A percentile compares a stretch with the other conserved stretches of the same genome.
phyloP scores from a whole-genome alignment of 2,113 vertebrate species.

The Gadus chalcogrammus region DNA sequence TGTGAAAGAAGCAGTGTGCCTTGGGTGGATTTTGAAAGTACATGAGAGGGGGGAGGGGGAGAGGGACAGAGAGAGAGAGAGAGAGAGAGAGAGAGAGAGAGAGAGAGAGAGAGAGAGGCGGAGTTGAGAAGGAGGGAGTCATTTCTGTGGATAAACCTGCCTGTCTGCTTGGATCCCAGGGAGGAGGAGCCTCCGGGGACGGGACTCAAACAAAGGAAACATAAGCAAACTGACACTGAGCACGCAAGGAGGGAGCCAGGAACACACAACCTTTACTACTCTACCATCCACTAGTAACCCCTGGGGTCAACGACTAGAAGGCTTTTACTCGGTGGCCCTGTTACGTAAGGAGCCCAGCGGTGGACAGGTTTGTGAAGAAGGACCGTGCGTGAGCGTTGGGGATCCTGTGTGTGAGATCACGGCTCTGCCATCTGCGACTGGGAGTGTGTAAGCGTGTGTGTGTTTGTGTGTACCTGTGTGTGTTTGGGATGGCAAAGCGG shows the following conservation, averaged over 20 bases:
- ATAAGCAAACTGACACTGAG: slow-evolving; percentile 53
- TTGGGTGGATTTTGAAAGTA: slow-evolving; percentile 5
- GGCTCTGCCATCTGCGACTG: slow-evolving; percentile 25
- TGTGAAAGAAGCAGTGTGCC: slow-evolving; percentile 4
- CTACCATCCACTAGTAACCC: slow-evolving; percentile 14
- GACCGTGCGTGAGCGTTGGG: background rate
- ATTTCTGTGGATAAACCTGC: slow-evolving; percentile 61
- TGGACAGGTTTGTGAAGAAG: background rate
- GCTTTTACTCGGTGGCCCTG: background rate
- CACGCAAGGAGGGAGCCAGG: slow-evolving; percentile 16
- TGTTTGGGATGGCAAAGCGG: slow-evolving; percentile 62
- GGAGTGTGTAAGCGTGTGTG: slow-evolving; percentile 20
- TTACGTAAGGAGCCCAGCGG: background rate
- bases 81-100: slow-evolving; percentile 27
- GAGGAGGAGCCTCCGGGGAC: slow-evolving; percentile 68
- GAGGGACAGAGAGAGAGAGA: slow-evolving; percentile 1
- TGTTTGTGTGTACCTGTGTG: slow-evolving; percentile 33
- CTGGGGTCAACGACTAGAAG: background rate
- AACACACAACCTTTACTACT: slow-evolving; percentile 26
- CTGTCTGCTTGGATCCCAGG: slow-evolving; percentile 54
- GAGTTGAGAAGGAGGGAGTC: slow-evolving; percentile 48
- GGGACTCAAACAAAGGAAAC: slow-evolving; percentile 68
- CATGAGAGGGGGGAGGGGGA: background rate
- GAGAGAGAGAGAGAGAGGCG: slow-evolving; percentile 36
- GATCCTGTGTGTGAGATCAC: slow-evolving; percentile 24